A percentile compares a stretch with the other conserved stretches of the same genome.
These are phyloP conservation scores for Drosophila cognata DNA, from an alignment of 2,888 invertebrate species.

Conservation along the genomic window DNA sequence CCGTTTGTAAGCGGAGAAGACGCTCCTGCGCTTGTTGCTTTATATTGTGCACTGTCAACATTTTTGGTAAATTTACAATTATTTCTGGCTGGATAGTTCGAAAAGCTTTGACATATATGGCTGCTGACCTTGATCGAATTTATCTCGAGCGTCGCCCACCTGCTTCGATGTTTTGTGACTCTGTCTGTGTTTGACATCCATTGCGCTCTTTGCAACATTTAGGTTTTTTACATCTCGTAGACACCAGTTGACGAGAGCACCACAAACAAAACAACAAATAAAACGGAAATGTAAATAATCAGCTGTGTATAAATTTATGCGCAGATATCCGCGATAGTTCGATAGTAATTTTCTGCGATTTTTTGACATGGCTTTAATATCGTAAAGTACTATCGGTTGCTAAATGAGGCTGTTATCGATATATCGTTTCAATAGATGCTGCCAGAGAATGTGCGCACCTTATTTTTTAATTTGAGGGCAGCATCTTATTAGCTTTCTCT, in stretches of 20 bases:
- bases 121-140: background rate
- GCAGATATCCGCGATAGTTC: constrained; percentile 1
- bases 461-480: background rate
- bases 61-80: background rate
- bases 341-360: background rate
- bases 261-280: background rate
- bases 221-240: background rate
- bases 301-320: background rate
- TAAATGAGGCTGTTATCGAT: background rate
- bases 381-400: background rate
- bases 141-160: background rate
- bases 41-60: background rate
- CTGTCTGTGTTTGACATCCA: constrained; percentile 1
- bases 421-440: background rate
- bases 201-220: background rate
- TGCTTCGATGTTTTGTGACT: background rate
- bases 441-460: background rate
- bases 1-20: constrained; percentile 5
- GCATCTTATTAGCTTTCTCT: background rate
- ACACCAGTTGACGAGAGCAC: background rate
- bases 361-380: background rate
- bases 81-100: background rate
- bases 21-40: constrained; percentile 18
- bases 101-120: background rate
- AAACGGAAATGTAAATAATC: background rate